Evolutionary conservation across 2,113 vertebrate genomes (phyloP), one percentile per base, ranked within the genome.

Genomic region (Crocuta crocuta): DNA sequence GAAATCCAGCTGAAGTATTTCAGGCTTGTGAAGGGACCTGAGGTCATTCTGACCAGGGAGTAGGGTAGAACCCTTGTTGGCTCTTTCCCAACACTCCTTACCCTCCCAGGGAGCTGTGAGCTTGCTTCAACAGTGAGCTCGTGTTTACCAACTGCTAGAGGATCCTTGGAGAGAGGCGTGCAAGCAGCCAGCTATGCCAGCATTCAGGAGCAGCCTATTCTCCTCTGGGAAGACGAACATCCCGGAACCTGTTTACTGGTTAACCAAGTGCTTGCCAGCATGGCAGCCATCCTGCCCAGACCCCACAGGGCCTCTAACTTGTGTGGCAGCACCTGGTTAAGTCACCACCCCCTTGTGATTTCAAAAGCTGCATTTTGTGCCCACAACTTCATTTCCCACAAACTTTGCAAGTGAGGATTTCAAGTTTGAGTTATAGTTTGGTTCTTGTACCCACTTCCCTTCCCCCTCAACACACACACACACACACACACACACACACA

Each of bases 101-200:
- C n/a, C 53, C 63, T 39, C 28, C 79, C 61, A 11, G 66, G 7
- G 33, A n/a, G 23, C 7, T 4, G 65, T 3, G n/a, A 39, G n/a
- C 28, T 93, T 83, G 65, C 74, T 81, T 68, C 17, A 33, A 28
- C 70, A 88, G 33, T 86, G 94, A 95, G 86, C 39, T 43, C 28
- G 65, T 68, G 11, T 89, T 85, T n/a, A 28, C 31, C 79, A 45
- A 91, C 24, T 3, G 39, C 78, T 61, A 19, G 78, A 50, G 19
- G 53, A 70, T 23, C 45, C 70, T 66, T 35, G n/a, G 48, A 53
- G 66, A 95, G 63, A 90, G 33, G 50, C 39, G 3, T 82, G 43
- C 43, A 81, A 33, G 10, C 4, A 23, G 31, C 31, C 26, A 88
- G 63, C 11, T 88, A 2, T 0, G 23, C 35, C 50, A 23, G 31